Evolutionary conservation across 2,797 vertebrate genomes (phyloP).

Genomic region (Arnoldichthys spilopterus): DNA sequence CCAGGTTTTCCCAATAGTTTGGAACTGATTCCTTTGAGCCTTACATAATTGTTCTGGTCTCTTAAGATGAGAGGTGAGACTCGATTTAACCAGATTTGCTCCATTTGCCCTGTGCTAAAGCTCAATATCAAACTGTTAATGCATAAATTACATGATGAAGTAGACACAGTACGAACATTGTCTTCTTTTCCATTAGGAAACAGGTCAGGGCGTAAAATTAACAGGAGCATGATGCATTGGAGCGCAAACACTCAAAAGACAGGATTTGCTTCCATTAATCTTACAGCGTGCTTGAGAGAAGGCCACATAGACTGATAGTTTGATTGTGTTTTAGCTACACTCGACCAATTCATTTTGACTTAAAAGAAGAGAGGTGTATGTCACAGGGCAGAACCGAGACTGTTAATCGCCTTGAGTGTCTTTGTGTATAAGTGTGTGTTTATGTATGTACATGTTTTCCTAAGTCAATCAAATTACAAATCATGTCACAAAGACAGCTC

Average conservation of each 20-base stretch:
- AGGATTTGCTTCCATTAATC: constrained; percentile 52
- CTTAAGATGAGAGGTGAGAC: not conserved
- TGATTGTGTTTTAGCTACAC: constrained; percentile 34
- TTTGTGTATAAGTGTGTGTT: too few species aligned
- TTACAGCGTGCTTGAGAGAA: constrained; percentile 24
- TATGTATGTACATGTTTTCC: too few species aligned
- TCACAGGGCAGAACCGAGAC: not conserved
- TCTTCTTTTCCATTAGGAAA: constrained; percentile 59
- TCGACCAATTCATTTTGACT: constrained; percentile 53
- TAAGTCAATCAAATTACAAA: too few species aligned
- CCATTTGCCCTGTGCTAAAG: constrained; percentile 29
- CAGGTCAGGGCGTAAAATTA: constrained; percentile 69
- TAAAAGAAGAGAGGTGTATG: not conserved
- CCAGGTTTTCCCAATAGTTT: too few species aligned
- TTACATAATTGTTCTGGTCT: not conserved
- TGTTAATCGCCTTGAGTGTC: not conserved
- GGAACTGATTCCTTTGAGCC: not conserved
- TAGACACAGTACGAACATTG: constrained; percentile 52
- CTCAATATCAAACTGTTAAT: constrained; percentile 45
- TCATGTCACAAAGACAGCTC: too few species aligned
- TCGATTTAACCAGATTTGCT: constrained; percentile 27
- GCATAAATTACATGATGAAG: constrained; percentile 65
- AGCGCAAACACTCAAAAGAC: constrained; percentile 14
- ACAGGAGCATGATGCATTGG: constrained; percentile 34
- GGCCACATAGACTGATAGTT: constrained; percentile 45